These are phyloP conservation scores for Pyrochroa serraticornis DNA, from an alignment of 2,888 invertebrate genomes.

Conservation along the genomic window DNA sequence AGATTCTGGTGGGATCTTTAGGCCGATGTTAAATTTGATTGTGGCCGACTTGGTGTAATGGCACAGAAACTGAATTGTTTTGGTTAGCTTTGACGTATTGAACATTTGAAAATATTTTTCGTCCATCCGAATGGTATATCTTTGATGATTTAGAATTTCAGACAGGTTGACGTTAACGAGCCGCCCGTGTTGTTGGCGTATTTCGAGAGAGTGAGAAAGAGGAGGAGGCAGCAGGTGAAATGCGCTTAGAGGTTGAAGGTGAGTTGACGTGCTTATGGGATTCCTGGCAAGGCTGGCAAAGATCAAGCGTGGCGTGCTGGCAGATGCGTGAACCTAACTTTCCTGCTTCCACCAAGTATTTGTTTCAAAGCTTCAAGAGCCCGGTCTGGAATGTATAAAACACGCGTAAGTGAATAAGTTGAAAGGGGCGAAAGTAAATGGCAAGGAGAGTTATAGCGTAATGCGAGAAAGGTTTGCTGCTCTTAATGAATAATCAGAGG, in stretches of 20 bases:
- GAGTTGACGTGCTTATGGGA: conserved; percentile 26
- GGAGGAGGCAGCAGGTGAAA: conserved; percentile 3
- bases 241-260: conserved; percentile 19
- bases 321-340: conserved; percentile 22
- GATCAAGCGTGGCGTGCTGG: conserved; percentile 18
- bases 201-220: no score
- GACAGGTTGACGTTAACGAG: conserved; percentile 15
- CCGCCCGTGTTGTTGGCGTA: not conserved
- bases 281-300: conserved; percentile 22
- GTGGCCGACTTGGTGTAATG: no score
- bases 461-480: conserved; percentile 24
- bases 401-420: conserved; percentile 25
- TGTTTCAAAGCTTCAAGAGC: conserved; percentile 21
- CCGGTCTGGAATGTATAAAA: conserved; percentile 22
- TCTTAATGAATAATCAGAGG: no score
- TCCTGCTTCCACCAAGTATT: conserved; percentile 22
- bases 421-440: conserved; percentile 25
- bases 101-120: no score
- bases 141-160: conserved; percentile 5
- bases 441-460: conserved; percentile 23
- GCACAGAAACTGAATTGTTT: no score
- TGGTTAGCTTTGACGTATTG: no score
- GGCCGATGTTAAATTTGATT: no score
- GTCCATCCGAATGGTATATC: no score
- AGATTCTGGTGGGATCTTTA: no score